Percentiles rank a stretch among this genome's conserved stretches.
Evolutionary conservation across 2,888 invertebrate genomes (phyloP).

Genomic region (Epinotia ramella): DNA sequence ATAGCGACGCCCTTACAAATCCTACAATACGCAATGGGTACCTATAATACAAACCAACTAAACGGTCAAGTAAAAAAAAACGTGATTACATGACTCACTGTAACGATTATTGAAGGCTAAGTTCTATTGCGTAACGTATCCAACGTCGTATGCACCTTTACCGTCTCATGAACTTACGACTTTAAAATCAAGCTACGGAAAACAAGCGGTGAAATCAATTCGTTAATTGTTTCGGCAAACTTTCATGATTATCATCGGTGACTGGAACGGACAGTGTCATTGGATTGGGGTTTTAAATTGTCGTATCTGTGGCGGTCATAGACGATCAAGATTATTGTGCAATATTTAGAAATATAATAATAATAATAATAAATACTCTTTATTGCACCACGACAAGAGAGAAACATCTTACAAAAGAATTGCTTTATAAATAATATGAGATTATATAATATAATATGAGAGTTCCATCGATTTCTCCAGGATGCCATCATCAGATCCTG

Average conservation of each 20-base stretch:
- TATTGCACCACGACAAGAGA: no score
- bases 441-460: no score
- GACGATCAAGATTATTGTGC: background rate
- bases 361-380: no score
- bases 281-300: background rate
- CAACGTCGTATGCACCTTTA: background rate
- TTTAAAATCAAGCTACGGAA: background rate
- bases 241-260: conserved; percentile 8
- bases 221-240: conserved; percentile 21
- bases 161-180: background rate
- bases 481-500: no score
- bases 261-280: conserved; percentile 1
- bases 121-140: conserved; percentile 21
- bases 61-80: conserved; percentile 35
- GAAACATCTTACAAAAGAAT: no score
- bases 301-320: background rate
- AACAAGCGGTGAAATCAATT: conserved; percentile 42
- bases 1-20: background rate
- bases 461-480: no score
- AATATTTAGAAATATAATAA: background rate
- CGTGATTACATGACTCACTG: conserved; percentile 32
- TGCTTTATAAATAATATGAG: no score
- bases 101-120: conserved; percentile 28
- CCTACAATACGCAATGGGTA: background rate
- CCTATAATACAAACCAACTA: background rate